A percentile compares a stretch with the other conserved stretches of the same genome.
phyloP scores from a whole-genome alignment of 64 coral and sea anemone species.

The Pocillopora damicornis region DNA sequence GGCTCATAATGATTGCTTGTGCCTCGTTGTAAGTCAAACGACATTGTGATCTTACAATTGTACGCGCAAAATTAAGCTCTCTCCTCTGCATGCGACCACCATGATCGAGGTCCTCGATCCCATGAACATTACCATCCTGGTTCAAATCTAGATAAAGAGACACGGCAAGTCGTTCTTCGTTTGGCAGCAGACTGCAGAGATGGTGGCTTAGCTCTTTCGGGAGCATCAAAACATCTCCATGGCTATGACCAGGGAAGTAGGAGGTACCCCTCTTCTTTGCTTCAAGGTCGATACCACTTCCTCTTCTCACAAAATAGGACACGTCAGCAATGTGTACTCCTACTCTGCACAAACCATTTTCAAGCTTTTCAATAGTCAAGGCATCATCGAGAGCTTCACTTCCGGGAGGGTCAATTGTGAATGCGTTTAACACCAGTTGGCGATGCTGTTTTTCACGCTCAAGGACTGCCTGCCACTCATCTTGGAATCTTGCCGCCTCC shows the following conservation, averaged over 20 bases:
- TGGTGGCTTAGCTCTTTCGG: slow-evolving; percentile 25
- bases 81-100: too few species aligned
- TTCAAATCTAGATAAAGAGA: slow-evolving; percentile 38
- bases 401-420: slow-evolving; percentile 66
- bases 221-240: slow-evolving; percentile 53
- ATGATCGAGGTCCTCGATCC: background rate
- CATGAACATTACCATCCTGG: background rate
- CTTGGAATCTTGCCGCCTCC: background rate
- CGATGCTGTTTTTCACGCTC: slow-evolving; percentile 9
- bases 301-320: slow-evolving; percentile 54
- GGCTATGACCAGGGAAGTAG: slow-evolving; percentile 22
- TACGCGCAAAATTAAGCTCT: slow-evolving; percentile 28
- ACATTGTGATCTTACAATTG: slow-evolving; percentile 42
- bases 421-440: slow-evolving; percentile 12
- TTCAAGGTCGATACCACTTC: slow-evolving; percentile 44
- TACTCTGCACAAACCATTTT: slow-evolving; percentile 16
- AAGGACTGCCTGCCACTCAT: slow-evolving; percentile 20
- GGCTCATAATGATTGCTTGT: slow-evolving; percentile 18
- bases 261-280: slow-evolving; percentile 47
- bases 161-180: slow-evolving; percentile 45
- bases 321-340: slow-evolving; percentile 80
- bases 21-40: slow-evolving; percentile 59
- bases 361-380: slow-evolving; percentile 11
- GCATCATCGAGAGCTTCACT: slow-evolving; percentile 70
- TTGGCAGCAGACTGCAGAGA: slow-evolving; percentile 57